These are phyloP conservation scores for Centropus bengalensis DNA, from an alignment of 2,113 vertebrate species.

Conservation along the genomic window DNA sequence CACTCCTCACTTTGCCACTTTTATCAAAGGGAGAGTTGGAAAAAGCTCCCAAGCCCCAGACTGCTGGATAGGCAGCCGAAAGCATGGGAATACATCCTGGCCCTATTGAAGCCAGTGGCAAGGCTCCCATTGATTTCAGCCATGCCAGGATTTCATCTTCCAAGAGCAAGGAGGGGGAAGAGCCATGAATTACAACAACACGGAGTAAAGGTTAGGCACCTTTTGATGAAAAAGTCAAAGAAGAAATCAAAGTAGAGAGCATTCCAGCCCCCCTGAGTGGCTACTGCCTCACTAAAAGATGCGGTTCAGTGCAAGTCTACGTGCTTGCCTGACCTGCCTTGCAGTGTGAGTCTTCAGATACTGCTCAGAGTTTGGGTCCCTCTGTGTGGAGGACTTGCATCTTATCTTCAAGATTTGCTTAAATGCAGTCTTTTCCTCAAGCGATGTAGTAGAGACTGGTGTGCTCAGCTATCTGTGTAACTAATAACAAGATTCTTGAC, in stretches of 20 bases:
- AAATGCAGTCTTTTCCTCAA: background rate
- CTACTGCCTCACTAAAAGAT: background rate
- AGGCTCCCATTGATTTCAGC: background rate
- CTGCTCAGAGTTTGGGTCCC: background rate
- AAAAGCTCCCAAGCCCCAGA: constrained; percentile 29
- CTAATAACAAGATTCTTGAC: background rate
- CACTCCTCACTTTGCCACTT: background rate
- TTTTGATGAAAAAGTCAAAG: background rate
- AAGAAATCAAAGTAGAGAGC: constrained; percentile 25
- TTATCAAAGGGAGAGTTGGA: background rate
- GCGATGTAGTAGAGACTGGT: background rate
- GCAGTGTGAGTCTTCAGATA: background rate
- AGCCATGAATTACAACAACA: constrained; percentile 2
- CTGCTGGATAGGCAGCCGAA: constrained; percentile 39
- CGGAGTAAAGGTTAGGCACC: background rate
- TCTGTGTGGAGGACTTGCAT: background rate
- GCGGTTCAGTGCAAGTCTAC: background rate
- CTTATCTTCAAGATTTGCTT: background rate
- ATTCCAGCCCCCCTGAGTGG: background rate
- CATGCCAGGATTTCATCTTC: background rate
- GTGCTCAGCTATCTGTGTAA: background rate
- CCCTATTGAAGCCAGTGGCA: constrained; percentile 46
- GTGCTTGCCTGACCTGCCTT: background rate
- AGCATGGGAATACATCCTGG: constrained; percentile 65
- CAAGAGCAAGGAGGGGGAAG: background rate